Evolutionary conservation across 2,888 invertebrate species (phyloP).

Genomic region (Clusia tigrina): DNA sequence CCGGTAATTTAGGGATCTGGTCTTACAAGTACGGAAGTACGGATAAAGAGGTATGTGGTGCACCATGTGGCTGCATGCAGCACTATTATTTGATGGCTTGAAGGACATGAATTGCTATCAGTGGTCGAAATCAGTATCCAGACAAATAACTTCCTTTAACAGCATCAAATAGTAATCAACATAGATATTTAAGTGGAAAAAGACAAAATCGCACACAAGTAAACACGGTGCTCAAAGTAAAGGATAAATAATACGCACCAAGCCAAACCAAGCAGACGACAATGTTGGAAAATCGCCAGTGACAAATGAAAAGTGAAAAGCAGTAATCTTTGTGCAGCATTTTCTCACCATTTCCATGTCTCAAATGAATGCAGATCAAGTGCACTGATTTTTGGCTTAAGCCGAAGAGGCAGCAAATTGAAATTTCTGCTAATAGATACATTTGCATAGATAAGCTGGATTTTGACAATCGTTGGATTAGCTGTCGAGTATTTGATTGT

Average conservation of each 20-base stretch:
- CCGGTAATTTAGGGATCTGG: no score
- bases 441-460: background rate
- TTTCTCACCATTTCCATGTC: background rate
- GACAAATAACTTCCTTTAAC: no score
- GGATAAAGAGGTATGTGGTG: no score
- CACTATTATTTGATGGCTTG: no score
- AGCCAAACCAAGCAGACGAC: background rate
- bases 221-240: background rate
- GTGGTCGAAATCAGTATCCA: no score
- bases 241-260: background rate
- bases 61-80: no score
- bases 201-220: no score
- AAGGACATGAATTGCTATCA: background rate
- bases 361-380: background rate
- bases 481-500: no score
- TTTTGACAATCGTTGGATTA: background rate
- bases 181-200: no score
- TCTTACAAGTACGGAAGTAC: no score
- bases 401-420: background rate
- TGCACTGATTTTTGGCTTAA: background rate
- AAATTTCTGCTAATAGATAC: background rate
- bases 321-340: background rate
- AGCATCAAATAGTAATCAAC: no score
- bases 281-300: background rate
- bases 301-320: slow-evolving; percentile 5